These are phyloP conservation scores for Brenthis daphne DNA, from an alignment of 2,888 invertebrate species.

Conservation along the genomic window DNA sequence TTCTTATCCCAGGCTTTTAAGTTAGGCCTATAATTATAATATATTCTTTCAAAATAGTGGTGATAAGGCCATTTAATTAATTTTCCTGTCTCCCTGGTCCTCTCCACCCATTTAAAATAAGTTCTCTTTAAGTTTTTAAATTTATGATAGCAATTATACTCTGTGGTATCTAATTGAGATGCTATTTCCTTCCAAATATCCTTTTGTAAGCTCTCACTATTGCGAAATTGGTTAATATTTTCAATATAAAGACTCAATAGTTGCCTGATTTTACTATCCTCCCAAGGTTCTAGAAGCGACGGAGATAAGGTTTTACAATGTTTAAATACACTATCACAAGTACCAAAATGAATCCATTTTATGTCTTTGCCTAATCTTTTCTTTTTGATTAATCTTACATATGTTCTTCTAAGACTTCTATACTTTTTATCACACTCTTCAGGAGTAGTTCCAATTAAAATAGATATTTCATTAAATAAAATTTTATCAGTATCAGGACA, in stretches of 20 bases:
- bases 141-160: conserved; percentile 73
- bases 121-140: conserved; percentile 73
- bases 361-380: conserved; percentile 66
- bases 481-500: conserved; percentile 55
- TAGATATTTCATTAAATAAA: conserved; percentile 62
- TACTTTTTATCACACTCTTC: conserved; percentile 70
- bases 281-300: conserved; percentile 66
- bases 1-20: conserved; percentile 62
- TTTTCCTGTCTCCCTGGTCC: conserved; percentile 60
- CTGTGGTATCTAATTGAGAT: conserved; percentile 59
- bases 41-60: conserved; percentile 71
- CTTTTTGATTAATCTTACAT: conserved; percentile 69
- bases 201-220: conserved; percentile 58
- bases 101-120: conserved; percentile 66
- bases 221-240: conserved; percentile 62
- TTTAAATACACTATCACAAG: conserved; percentile 71
- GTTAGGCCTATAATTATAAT: conserved; percentile 62
- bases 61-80: conserved; percentile 69
- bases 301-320: conserved; percentile 62
- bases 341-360: conserved; percentile 70
- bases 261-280: conserved; percentile 62
- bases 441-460: conserved; percentile 56
- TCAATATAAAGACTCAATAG: conserved; percentile 68
- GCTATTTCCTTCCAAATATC: conserved; percentile 76
- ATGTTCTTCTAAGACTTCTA: conserved; percentile 66